Evolutionary conservation across 2,797 vertebrate genomes (phyloP), one percentile per base, ranked within the genome.

Genomic region (Atherinosoma microstoma): DNA sequence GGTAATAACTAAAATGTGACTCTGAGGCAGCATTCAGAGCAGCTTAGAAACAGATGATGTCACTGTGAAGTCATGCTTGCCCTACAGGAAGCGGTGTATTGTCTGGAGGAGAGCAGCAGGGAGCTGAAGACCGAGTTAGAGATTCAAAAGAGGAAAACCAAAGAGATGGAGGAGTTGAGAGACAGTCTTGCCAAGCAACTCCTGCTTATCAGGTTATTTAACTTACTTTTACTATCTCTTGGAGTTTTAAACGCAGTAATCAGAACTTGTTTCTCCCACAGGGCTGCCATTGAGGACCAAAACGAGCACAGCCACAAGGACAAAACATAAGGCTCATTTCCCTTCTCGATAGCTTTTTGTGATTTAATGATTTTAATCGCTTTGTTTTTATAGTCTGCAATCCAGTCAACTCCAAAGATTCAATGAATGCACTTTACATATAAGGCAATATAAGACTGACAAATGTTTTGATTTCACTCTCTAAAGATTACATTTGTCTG

Each of bases 81-180:
- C 11, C 69, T 63, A 45, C 66, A 99, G 98, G 96, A 96, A 42
- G 96, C 92, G 8, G 90, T 97, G 16, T 93, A 93, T 70, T 91
- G 87, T 56, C 94, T 99, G 82, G 98, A 99, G 85, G 96, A 97
- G 79, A 94, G 80, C 67, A 94, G 95, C 79, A 92, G 96, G 80
- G 94, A 96, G 76, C 84, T 98, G 76, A 97, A 94, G 89, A 97
- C 92, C 0, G 95, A 96, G 56, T 90, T 98, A 0, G 94, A 94
- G 70, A 92, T 97, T 64, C 98, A 99, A 88, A 95, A 96, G 68
- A 95, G 90, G 86, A 97, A 96, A 91, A 98, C 93, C 54, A 94
- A 94, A 80, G 95, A 97, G 70, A 92, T 97, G 72, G 95, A 96
- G 76, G 94, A 94, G 63, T 73, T 97, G 67, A 95, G 94, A 89